Conservation (phyloP, 2,797 vertebrate genomes). For the Notamacropus eugenii region DNA sequence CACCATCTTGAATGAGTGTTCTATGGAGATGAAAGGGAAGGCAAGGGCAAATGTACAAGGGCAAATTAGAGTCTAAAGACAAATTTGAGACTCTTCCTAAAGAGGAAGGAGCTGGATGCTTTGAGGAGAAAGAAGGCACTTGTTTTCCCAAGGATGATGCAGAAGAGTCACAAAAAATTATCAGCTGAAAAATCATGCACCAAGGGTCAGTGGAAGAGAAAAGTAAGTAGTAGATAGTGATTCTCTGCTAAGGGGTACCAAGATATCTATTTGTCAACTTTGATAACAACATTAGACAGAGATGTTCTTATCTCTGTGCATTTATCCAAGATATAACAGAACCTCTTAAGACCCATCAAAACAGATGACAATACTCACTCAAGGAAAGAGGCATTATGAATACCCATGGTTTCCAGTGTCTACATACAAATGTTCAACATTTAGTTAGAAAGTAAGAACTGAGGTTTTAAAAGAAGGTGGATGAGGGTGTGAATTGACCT, state of each 20-base stretch:
- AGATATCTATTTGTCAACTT: background rate
- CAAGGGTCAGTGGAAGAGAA: background rate
- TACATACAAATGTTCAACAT: background rate
- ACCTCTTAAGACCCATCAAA: background rate
- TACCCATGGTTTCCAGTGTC: background rate
- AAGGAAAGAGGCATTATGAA: background rate
- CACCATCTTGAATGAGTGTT: background rate
- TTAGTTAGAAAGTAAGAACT: background rate
- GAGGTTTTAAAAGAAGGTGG: background rate
- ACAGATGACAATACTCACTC: background rate
- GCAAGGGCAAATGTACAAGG: background rate
- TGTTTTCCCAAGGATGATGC: background rate
- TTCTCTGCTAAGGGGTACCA: background rate
- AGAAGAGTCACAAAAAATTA: background rate
- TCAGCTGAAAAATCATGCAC: background rate
- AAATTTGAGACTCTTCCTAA: background rate
- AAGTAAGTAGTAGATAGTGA: background rate
- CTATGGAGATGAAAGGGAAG: background rate
- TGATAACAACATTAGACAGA: background rate
- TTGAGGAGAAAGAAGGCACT: background rate
- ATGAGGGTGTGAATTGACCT: background rate
- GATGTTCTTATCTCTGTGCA: background rate
- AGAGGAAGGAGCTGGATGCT: background rate
- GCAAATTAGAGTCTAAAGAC: background rate
- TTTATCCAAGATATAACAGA: background rate